Base-by-base conservation (phyloP, 2,797 vertebrate genomes). In the Uromys caudimaculatus region DNA sequence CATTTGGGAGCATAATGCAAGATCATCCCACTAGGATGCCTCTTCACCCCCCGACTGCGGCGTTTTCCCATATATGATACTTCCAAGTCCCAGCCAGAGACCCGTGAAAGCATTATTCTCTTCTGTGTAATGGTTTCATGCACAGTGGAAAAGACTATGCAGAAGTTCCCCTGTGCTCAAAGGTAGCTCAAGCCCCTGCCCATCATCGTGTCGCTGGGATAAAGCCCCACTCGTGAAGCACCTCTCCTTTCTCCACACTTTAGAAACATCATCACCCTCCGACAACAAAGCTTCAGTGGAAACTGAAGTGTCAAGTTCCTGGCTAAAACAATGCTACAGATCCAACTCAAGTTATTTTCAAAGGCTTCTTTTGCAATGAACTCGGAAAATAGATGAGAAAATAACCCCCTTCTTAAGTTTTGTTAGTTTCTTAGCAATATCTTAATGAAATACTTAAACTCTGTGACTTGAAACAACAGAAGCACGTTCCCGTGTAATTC, bases 261-360 rank as follows among this genome's bases (percentile, higher is more conserved):
- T 95, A 95, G 93, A 95, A 96, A 95, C 95, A 96, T 69, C 95
- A 96, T 69, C 13, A 24, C 77, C 84, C 64, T 54, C 64, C 78
- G 89, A 91, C 92, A 97, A 93, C 95, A 71, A 91, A 52, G 75
- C 85, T 93, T 67, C 90, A 95, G 82, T 27, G n/a, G 88, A 97
- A 97, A 98, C 95, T 93, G 91, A 96, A 95, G 95, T 97, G 94
- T 95, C 87, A 97, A 88, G 73, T 95, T 95, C 71, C 81, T 97
- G 77, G 78, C 77, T 90, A 86, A 89, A 94, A 58, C 50, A 56
- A 86, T 85, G 3, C 73, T 47, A 47, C 41, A 89, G 58, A 60
- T 60, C n/a, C 58, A 91, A 81, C 75, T 76, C 8, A 93, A 29
- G 76, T 58, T 67, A 85, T 93, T 97, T 93, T 95, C 84, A 83